These are phyloP conservation scores for Rhabdornis inornatus DNA, from an alignment of 2,113 vertebrate species.

Conservation along the genomic window DNA sequence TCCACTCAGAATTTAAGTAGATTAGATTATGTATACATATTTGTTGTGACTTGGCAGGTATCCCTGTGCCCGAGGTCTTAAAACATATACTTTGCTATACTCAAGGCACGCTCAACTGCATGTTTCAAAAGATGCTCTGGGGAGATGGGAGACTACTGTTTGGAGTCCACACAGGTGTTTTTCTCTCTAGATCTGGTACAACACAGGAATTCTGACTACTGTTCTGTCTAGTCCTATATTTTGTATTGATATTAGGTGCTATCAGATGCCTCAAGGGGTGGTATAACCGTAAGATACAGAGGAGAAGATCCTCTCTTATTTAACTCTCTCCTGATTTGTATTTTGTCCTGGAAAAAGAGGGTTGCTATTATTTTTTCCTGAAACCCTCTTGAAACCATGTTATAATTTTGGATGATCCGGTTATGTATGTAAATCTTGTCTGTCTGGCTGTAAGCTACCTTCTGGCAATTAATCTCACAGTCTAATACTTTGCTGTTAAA, in stretches of 20 bases:
- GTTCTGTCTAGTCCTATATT: constrained; percentile 31
- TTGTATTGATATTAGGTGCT: neutral
- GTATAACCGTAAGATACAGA: neutral
- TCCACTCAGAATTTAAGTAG: constrained; percentile 47
- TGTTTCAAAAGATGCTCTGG: constrained; percentile 32
- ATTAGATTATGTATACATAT: constrained; percentile 59
- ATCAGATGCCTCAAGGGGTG: neutral
- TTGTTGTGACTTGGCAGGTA: constrained; percentile 56
- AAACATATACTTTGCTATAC: neutral
- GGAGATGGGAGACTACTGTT: neutral
- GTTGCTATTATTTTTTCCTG: neutral
- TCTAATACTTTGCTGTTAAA: neutral
- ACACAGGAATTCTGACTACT: constrained; percentile 5
- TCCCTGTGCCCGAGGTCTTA: constrained; percentile 28
- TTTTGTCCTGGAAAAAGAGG: neutral
- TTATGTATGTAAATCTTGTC: neutral
- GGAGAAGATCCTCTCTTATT: neutral
- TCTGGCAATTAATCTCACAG: neutral
- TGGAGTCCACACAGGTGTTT: neutral
- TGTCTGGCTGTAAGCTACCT: neutral
- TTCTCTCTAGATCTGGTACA: neutral
- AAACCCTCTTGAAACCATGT: neutral
- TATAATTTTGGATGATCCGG: neutral
- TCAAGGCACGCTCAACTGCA: neutral
- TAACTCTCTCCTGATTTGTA: neutral